Base-by-base conservation (phyloP, 2,113 vertebrate genomes). In the Osmerus eperlanus region DNA sequence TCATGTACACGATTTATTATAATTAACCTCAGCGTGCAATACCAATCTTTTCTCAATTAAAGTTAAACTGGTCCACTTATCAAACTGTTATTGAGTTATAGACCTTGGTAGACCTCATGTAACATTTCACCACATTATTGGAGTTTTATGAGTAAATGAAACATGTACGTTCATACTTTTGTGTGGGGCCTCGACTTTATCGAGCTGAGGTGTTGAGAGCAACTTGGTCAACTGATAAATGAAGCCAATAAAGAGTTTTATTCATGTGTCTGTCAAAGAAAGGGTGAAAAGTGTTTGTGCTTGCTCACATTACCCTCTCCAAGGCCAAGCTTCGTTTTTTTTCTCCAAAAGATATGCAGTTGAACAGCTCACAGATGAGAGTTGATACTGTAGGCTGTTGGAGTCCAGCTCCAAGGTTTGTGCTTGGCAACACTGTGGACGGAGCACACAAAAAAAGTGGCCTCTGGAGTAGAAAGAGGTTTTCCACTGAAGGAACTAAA, bases 381-480 rank as follows among this genome's bases (percentile, higher is more conserved):
- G 74, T 6, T 62, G 68, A 41, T 51, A 75, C 72, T 77, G 78
- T 80, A 83, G 74, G 80, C 80, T 76, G 66, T 84, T 67, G 84
- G 78, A 83, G 80, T 84, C 88, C 81, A 88, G 75, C 79, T 47
- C 70, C 79, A 84, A 80, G 73, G 28, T 81, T 85, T 84, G 75
- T n/a, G 63, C 81, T 85, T 88, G 84, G 86, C 85, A 84, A 79
- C 58, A 25, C 52, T 72, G 71, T 64, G 60, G 67, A 67, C 63
- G 68, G 51, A 62, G 68, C 52, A 56, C 14, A 70, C 28, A 7
- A 16, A 52, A 36, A 71, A 65, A 67, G 79, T 0, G 73, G 86
- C 90, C 89, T 90, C 83, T 90, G 90, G 91, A 92, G 88, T 80
- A 78, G 71, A 2, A 11, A 87, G 78, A 83, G 76, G 72, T 93